These are phyloP conservation scores for Colinus virginianus DNA, from an alignment of 2,113 vertebrate genomes.

Conservation along the genomic window DNA sequence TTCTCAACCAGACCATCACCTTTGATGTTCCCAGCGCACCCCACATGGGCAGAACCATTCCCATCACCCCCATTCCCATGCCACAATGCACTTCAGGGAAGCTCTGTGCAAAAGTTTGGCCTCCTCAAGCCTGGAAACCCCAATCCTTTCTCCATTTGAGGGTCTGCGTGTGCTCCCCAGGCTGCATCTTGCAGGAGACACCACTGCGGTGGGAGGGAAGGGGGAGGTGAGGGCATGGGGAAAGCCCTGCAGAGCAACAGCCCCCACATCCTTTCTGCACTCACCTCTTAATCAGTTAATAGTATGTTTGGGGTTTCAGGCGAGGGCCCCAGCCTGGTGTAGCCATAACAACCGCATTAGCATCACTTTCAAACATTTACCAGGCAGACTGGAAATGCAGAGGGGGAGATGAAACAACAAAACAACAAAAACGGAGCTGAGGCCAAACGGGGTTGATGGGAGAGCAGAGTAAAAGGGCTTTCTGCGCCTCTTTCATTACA, in stretches of 20 bases:
- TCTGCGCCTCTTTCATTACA: slow-evolving; percentile 37
- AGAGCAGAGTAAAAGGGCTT: slow-evolving; percentile 49
- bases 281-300: slow-evolving; percentile 62
- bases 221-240: not conserved
- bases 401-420: not conserved
- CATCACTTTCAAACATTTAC: slow-evolving; percentile 60
- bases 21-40: not conserved
- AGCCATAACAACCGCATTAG: slow-evolving; percentile 67
- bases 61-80: not conserved
- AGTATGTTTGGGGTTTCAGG: slow-evolving; percentile 70
- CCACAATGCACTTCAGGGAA: not conserved
- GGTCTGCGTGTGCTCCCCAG: not conserved
- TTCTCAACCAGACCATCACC: not conserved
- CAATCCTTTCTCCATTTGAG: not conserved
- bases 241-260: rapidly evolving
- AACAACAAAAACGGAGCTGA: slow-evolving; percentile 6
- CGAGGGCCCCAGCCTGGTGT: slow-evolving; percentile 58
- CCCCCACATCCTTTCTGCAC: rapidly evolving
- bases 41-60: not conserved
- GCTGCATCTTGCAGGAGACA: not conserved
- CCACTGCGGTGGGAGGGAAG: not conserved
- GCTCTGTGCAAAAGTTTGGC: not conserved
- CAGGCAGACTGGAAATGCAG: slow-evolving; percentile 31
- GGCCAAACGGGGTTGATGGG: slow-evolving; percentile 48
- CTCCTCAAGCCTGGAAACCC: not conserved